Evolutionary conservation across 2,888 invertebrate species (phyloP).

Genomic region (Clusia tigrina): DNA sequence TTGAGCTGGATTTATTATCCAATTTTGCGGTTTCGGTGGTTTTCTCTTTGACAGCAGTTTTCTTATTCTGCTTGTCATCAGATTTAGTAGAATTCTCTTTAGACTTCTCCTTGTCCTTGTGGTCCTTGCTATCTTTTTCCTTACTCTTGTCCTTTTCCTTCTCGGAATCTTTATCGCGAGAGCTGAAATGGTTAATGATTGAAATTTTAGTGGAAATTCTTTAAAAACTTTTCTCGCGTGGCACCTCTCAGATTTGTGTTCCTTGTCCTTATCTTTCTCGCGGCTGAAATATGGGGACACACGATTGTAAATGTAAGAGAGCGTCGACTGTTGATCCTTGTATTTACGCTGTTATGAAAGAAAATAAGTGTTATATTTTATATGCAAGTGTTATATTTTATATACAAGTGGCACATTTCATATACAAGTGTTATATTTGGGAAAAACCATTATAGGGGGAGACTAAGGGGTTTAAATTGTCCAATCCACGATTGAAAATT

Average conservation of each 20-base stretch:
- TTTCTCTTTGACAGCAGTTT: too few relatives aligned
- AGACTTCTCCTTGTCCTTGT: slow-evolving; percentile 19
- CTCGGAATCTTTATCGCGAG: slow-evolving; percentile 41
- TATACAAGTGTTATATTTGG: too few relatives aligned
- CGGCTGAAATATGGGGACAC: slow-evolving; percentile 49
- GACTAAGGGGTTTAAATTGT: too few relatives aligned
- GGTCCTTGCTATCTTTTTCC: slow-evolving; percentile 25
- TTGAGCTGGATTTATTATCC: too few relatives aligned
- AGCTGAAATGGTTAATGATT: slow-evolving; percentile 27
- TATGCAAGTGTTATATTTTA: too few relatives aligned
- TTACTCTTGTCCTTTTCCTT: slow-evolving; percentile 39
- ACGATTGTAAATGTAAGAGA: slow-evolving; percentile 50
- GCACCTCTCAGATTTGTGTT: slow-evolving; percentile 43
- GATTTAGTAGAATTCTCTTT: slow-evolving; percentile 8
- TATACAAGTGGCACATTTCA: too few relatives aligned
- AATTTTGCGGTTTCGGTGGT: too few relatives aligned
- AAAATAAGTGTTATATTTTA: slow-evolving; percentile 17
- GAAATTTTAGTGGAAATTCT: not conserved
- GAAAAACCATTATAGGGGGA: too few relatives aligned
- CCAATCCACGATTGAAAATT: too few relatives aligned
- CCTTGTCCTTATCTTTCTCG: slow-evolving; percentile 42
- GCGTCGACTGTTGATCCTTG: slow-evolving; percentile 49
- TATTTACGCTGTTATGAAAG: slow-evolving; percentile 50
- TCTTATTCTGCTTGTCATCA: slow-evolving; percentile 17
- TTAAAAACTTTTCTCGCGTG: slow-evolving; percentile 16